Percentiles rank a stretch among this genome's conserved stretches.
Evolutionary conservation across 2,113 vertebrate species (phyloP).

Genomic region (Chrysochloris asiatica): DNA sequence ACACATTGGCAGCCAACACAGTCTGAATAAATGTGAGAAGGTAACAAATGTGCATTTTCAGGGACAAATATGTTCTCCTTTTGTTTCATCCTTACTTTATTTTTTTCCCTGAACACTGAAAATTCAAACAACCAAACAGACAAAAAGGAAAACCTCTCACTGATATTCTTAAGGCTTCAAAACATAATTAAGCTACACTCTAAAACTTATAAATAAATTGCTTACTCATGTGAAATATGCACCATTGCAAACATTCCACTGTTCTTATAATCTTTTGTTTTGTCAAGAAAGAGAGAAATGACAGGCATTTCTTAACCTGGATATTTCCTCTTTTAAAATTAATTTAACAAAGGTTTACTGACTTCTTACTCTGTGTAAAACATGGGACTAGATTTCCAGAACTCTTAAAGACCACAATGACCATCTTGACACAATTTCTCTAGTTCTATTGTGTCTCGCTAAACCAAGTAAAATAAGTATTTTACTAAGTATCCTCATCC

Average conservation of each 20-base stretch:
- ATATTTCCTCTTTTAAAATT: not conserved
- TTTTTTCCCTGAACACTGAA: not conserved
- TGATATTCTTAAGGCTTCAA: not conserved
- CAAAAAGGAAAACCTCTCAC: not conserved
- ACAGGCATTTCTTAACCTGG: not conserved
- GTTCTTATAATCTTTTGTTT: not conserved
- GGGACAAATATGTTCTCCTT: not conserved
- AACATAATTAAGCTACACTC: not conserved
- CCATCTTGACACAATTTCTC: not conserved
- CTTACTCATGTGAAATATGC: not conserved
- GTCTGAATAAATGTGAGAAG: constrained; percentile 21
- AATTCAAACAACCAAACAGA: not conserved
- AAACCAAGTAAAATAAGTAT: not conserved
- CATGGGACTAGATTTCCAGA: not conserved
- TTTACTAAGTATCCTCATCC: not conserved
- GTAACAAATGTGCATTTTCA: not conserved
- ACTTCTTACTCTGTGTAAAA: too few species aligned
- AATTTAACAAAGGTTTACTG: not conserved
- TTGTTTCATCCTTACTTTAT: not conserved
- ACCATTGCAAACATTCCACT: too few species aligned
- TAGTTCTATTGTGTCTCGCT: not conserved
- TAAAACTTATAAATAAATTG: not conserved
- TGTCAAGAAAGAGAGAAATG: too few species aligned
- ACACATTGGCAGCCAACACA: not conserved
- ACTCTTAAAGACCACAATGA: not conserved